phyloP scores from a whole-genome alignment of 2,888 invertebrate species.

The Thumatha senex region DNA sequence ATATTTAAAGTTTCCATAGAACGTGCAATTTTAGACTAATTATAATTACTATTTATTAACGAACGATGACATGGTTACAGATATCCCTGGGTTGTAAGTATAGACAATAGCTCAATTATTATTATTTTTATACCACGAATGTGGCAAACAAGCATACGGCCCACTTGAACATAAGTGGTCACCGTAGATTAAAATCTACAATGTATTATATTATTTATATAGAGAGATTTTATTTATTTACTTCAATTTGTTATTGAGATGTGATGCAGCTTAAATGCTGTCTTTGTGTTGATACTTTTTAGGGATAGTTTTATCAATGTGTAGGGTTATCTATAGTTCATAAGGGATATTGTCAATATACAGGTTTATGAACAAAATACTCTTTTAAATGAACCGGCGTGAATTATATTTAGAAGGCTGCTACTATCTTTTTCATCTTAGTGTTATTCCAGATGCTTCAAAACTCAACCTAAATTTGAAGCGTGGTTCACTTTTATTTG shows the following conservation, averaged over 20 bases:
- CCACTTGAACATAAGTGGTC: no score
- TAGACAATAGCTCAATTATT: conserved; percentile 78
- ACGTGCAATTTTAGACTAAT: conserved; percentile 42
- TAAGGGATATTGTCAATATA: conserved; percentile 67
- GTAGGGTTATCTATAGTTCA: conserved; percentile 51
- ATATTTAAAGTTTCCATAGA: conserved; percentile 47
- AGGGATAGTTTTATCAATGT: conserved; percentile 64
- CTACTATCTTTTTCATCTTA: no score
- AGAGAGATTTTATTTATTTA: conserved; percentile 69
- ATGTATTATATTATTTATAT: conserved; percentile 61
- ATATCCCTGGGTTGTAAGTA: conserved; percentile 79
- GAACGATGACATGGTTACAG: conserved; percentile 72
- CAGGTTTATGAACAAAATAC: no score
- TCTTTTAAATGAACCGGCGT: no score
- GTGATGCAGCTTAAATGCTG: conserved; percentile 76
- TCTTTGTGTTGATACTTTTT: conserved; percentile 57
- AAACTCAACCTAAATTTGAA: no score
- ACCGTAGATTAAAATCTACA: conserved; percentile 18
- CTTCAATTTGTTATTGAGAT: conserved; percentile 64
- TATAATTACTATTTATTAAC: conserved; percentile 23
- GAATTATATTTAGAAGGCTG: no score
- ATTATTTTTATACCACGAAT: no score
- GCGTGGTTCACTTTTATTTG: no score
- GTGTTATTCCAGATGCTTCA: no score
- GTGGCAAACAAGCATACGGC: no score